Evolutionary conservation across 2,113 vertebrate genomes (phyloP).

Genomic region (Patagioenas fasciata): DNA sequence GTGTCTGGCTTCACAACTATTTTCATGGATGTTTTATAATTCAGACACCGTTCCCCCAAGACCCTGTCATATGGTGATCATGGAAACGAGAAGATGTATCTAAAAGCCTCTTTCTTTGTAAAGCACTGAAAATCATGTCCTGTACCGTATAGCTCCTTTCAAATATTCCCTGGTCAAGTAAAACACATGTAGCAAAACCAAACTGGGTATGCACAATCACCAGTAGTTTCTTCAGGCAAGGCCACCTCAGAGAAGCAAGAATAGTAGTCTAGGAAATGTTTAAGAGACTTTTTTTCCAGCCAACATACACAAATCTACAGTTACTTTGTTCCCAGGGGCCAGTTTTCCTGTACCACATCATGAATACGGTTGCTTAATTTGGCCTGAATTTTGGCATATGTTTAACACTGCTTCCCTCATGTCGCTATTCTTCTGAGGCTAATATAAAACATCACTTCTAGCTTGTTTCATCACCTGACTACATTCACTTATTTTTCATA

Average conservation of each 20-base stretch:
- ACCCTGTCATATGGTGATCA: not conserved
- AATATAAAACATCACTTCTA: not conserved
- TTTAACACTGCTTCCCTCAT: not conserved
- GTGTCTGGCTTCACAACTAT: not conserved
- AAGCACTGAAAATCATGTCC: not conserved
- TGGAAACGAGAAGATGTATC: not conserved
- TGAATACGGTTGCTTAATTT: not conserved
- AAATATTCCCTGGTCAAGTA: not conserved
- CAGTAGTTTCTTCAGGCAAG: not conserved
- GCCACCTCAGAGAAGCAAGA: not conserved
- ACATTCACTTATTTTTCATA: not conserved
- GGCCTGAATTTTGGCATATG: not conserved
- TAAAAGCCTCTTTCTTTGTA: not conserved
- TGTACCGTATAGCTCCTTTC: not conserved
- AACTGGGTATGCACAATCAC: not conserved
- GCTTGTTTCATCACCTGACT: not conserved
- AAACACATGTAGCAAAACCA: not conserved
- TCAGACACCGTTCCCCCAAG: not conserved
- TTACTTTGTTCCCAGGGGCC: not conserved
- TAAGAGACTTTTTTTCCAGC: not conserved
- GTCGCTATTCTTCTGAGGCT: not conserved
- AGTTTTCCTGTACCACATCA: not conserved
- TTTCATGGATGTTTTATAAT: not conserved
- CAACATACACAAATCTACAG: not conserved
- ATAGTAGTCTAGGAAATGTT: not conserved